Evolutionary conservation across 2,797 vertebrate species (phyloP), one percentile per base, ranked within the genome.

Genomic region (Neostethus bicornis): DNA sequence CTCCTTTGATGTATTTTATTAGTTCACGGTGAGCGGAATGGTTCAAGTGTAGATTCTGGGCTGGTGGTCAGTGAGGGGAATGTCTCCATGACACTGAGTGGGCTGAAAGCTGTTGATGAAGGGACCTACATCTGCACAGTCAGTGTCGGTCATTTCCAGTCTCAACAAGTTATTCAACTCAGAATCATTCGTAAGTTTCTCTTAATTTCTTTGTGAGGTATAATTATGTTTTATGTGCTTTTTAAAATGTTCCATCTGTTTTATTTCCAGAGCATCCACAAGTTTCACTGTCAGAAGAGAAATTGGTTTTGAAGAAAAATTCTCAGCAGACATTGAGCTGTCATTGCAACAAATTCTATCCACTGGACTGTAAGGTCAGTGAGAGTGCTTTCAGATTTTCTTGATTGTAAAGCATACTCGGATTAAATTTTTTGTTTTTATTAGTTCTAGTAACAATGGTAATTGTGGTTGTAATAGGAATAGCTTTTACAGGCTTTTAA

Each of bases 101-200:
- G 39, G 26, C 79, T 93, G 43, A 87, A 77, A n/a, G 52, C 94
- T 34, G 26, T 20, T 4, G 93, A 96, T 0, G 93, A 93, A 66
- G 94, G 94, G 10, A 76, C 83, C 0, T 93, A 94, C 77, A 92
- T 96, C 80, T 96, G 93, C 53, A 90, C 89, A 1, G 74, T 94
- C 66, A 77, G 61, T 13, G 50, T 89, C 0, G 79, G 79, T 2
- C 56, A 24, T 13, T 91, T 93, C 70, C 85, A 86, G 16, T 80
- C 84, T 2, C 95, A 96, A 71, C 92, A 95, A 66, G 80, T 91
- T 67, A 74, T 94, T 37, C 87, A 91, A 10, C 84, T 96, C 39
- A 32, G 43, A 0, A 23, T 96, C 28, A 66, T 25, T 3, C 90
- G 94, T 95, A 63, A 93, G 91, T 90, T 14, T 49, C 14, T 4